Evolutionary conservation across 1,140 invertebrate species (phyloP), one percentile per base, ranked within the genome.

Genomic region (Hyles vespertilio): DNA sequence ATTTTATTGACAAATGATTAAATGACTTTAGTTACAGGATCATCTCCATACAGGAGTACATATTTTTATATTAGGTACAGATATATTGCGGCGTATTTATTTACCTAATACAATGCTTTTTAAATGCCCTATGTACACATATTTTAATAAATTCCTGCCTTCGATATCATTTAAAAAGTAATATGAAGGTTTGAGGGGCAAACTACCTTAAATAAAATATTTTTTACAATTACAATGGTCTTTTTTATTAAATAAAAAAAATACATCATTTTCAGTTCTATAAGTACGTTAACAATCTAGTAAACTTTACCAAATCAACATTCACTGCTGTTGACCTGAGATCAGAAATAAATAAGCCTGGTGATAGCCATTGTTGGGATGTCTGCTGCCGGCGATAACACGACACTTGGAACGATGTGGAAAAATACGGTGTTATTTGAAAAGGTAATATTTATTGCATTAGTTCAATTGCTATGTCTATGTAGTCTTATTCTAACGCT

Each of bases 281-380:
- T 87, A 88, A 88, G 85, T 86, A 88, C 85, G 74, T 79, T 80
- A 88, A 86, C 83, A 84, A 80, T 83, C 84, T 83, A 84, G 81
- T 82, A 86, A 83, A 82, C 70, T 79, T 87, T 78, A 83, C 77
- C 77, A 83, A 85, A 82, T 85, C 74, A 87, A 87, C 81, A 82
- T 71, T 72, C 67, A 74, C 79, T 76, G 77, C 75, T 67, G 62
- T 70, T 73, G 73, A 74, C 71, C 81, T 81, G 83, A 88, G 80
- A 86, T 86, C 81, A 84, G 79, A 84, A 82, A 81, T 74, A 80
- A 85, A 80, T 74, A 77, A 79, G 36, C 79, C 72, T 69, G 70
- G 70, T 72, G 73, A 71, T 59, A 55, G 54, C 43, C 45, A 53
- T 59, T 57, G 65, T 67, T 77, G 50, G 63, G 49, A 56, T 77